Base-by-base conservation (phyloP, 2,113 vertebrate genomes). In the Tragelaphus strepsiceros region DNA sequence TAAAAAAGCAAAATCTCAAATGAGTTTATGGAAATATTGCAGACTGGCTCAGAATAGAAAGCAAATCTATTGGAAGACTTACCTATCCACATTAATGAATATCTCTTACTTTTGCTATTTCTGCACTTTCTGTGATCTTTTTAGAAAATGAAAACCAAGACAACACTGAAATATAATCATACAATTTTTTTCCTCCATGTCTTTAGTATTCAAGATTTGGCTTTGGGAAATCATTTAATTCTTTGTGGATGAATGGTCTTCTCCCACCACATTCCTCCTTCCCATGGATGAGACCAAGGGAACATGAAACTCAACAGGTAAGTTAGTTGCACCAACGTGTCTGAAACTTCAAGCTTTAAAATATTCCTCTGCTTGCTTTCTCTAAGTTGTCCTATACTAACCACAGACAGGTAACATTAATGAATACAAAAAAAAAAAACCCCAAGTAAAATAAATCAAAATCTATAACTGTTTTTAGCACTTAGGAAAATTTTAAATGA, bases 291-390 rank as follows among this genome's bases (percentile, higher is more conserved):
- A 97, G 92, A 67, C 96, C 97, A 91, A 94, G 91, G 9, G 81
- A 98, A 8, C 95, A 97, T 24, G 98, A 98, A 80, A 98, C 97
- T 58, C 97, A 98, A 86, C 98, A 98, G 96, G 98, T 98, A 96
- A 96, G 86, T 35, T 89, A 43, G 77, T 39, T 91, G 2, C 12
- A 93, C 62, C 49, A 30, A 30, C 26, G 11, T 49, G 9, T 81
- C 97, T 88, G n/a, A 84, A 56, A 35, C 30, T 62, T 53, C 54
- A 94, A 32, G 56, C 59, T 91, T 88, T 51, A 84, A 77, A 71
- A 88, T 78, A 46, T 81, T 84, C 94, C 32, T 43, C 59, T 82
- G 53, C 67, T 97, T 95, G 62, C 64, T 49, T 93, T 97, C 91
- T 89, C 74, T 46, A 83, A 77, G 13, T 89, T 91, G 39, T 85